phyloP scores from a whole-genome alignment of 1,140 invertebrate species.

The Drosophila ironensis region DNA sequence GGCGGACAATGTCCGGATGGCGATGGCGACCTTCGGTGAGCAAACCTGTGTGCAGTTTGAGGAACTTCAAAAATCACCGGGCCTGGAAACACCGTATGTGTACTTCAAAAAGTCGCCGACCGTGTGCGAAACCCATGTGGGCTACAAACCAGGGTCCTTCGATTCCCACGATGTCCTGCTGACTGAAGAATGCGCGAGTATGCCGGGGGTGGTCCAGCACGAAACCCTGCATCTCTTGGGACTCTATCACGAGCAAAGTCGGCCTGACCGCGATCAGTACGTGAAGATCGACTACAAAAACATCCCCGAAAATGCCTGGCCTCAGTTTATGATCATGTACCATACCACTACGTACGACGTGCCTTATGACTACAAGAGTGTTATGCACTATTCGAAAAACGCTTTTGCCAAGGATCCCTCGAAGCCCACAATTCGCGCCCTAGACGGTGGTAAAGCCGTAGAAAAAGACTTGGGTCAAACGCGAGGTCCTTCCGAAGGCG shows the following conservation, averaged over 20 bases:
- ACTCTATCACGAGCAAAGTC: slow-evolving; percentile 84
- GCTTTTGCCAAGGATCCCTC: slow-evolving; percentile 82
- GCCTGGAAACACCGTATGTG: slow-evolving; percentile 45
- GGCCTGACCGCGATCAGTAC: slow-evolving; percentile 83
- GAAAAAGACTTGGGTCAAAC: slow-evolving; percentile 69
- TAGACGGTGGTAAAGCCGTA: slow-evolving; percentile 33
- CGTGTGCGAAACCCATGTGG: slow-evolving; percentile 65
- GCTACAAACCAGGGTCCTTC: slow-evolving; percentile 53
- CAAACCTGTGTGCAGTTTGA: slow-evolving; percentile 75
- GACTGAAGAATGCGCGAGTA: slow-evolving; percentile 50
- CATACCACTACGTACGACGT: slow-evolving; percentile 63
- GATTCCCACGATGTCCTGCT: slow-evolving; percentile 60
- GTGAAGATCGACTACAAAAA: slow-evolving; percentile 84
- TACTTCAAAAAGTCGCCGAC: slow-evolving; percentile 58
- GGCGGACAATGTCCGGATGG: slow-evolving; percentile 52
- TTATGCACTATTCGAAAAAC: slow-evolving; percentile 83
- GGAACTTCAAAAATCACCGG: slow-evolving; percentile 26
- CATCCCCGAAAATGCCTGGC: slow-evolving; percentile 78
- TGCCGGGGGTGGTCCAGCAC: slow-evolving; percentile 83
- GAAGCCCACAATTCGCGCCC: slow-evolving; percentile 60
- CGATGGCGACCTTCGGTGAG: slow-evolving; percentile 65
- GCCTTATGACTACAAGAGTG: slow-evolving; percentile 82
- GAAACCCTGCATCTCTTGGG: slow-evolving; percentile 84
- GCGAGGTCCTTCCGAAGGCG: slow-evolving; percentile 57
- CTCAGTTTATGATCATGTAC: slow-evolving; percentile 69